These are phyloP conservation scores for Drosophila acutilabella DNA, from an alignment of 2,888 invertebrate genomes.

Conservation along the genomic window DNA sequence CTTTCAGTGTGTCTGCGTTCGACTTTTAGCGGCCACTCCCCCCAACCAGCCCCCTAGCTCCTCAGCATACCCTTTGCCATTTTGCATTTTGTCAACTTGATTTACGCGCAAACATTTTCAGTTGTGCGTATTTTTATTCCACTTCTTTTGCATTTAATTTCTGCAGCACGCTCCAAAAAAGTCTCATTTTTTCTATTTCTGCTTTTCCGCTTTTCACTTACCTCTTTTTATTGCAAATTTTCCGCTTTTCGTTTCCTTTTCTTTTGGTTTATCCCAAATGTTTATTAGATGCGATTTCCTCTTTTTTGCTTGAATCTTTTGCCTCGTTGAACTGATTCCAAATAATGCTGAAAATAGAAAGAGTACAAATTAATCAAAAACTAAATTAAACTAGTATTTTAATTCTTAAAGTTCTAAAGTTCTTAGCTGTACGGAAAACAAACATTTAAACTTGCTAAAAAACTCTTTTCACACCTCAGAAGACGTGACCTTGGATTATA, in stretches of 20 bases:
- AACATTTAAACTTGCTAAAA: neutral
- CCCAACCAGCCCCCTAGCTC: neutral
- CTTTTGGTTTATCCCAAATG: slow-evolving; percentile 45
- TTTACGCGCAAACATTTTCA: slow-evolving; percentile 71
- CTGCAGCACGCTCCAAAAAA: slow-evolving; percentile 18
- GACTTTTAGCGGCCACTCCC: slow-evolving; percentile 25
- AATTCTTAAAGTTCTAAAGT: neutral
- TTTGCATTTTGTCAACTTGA: slow-evolving; percentile 76
- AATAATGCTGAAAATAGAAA: slow-evolving; percentile 32
- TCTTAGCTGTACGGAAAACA: too few relatives aligned
- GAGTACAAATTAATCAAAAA: neutral
- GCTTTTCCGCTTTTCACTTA: slow-evolving; percentile 32
- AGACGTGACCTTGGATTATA: slow-evolving; percentile 21
- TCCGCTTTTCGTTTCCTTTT: slow-evolving; percentile 22
- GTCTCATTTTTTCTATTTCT: slow-evolving; percentile 11
- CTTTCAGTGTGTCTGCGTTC: slow-evolving; percentile 32
- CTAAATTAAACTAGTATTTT: neutral
- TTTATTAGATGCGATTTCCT: slow-evolving; percentile 28
- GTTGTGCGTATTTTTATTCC: slow-evolving; percentile 27
- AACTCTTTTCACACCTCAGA: slow-evolving; percentile 19
- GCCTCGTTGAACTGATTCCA: slow-evolving; percentile 11
- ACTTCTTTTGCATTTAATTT: slow-evolving; percentile 35
- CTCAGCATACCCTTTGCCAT: slow-evolving; percentile 14
- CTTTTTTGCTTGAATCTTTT: slow-evolving; percentile 21
- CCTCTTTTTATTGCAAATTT: slow-evolving; percentile 40